Percentiles rank a stretch among this genome's conserved stretches.
Evolutionary conservation across 2,113 vertebrate species (phyloP).

Genomic region (Agapornis roseicollis): DNA sequence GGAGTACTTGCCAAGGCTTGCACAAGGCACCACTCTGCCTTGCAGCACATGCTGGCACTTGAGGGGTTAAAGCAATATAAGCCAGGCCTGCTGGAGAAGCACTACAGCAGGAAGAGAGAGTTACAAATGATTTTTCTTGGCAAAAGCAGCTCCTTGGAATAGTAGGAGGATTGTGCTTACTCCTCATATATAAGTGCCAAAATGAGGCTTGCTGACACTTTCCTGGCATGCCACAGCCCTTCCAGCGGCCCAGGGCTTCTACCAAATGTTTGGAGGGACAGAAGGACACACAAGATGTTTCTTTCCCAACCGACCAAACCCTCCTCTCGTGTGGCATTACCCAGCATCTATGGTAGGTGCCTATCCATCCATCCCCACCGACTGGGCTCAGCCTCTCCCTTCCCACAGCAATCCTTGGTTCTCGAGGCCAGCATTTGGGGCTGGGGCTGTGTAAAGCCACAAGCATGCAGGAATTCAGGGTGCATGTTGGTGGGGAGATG

Average conservation of each 20-base stretch:
- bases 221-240: constrained; percentile 47
- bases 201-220: constrained; percentile 65
- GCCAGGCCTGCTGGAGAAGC: constrained; percentile 53
- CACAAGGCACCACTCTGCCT: constrained; percentile 37
- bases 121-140: constrained; percentile 77
- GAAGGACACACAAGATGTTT: constrained; percentile 4
- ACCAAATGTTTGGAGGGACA: constrained; percentile 12
- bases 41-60: background rate
- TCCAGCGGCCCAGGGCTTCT: constrained; percentile 19
- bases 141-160: constrained; percentile 61
- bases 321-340: background rate
- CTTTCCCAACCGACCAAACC: background rate
- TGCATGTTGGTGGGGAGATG: background rate
- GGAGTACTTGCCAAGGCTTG: constrained; percentile 40
- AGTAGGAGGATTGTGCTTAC: constrained; percentile 72
- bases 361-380: fast-evolving
- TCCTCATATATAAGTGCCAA: constrained; percentile 66
- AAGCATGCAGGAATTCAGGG: fast-evolving
- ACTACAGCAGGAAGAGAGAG: constrained; percentile 66
- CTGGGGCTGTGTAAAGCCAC: background rate
- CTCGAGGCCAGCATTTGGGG: background rate
- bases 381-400: background rate
- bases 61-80: constrained; percentile 55
- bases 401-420: background rate
- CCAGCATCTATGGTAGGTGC: background rate